Evolutionary conservation across 2,888 invertebrate species (phyloP).

Genomic region (Hypomecis punctinalis): DNA sequence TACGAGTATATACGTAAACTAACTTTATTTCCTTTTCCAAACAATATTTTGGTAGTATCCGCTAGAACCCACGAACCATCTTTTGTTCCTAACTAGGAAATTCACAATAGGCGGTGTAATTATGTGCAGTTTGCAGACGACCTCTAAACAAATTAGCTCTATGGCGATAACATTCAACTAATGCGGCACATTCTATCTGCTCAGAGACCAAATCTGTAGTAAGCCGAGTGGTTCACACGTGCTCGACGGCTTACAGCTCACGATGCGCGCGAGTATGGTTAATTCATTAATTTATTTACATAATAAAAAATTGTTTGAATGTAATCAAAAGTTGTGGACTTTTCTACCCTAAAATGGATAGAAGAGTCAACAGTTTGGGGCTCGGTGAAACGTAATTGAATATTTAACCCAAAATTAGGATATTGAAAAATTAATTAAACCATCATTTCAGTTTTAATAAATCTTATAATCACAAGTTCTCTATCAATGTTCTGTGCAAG

Average conservation of each 20-base stretch:
- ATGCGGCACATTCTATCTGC: constrained; percentile 19
- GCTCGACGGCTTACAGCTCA: constrained; percentile 7
- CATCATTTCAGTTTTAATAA: no score
- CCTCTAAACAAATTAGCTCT: constrained; percentile 22
- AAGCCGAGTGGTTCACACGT: constrained; percentile 15
- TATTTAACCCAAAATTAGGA: no score
- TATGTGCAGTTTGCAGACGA: constrained; percentile 17
- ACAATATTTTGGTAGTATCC: constrained; percentile 7
- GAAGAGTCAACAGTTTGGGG: no score
- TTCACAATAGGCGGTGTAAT: constrained; percentile 17
- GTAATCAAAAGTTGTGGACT: no score
- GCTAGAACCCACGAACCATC: constrained; percentile 9
- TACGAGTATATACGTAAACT: neutral
- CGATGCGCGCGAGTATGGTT: neutral
- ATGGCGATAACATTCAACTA: constrained; percentile 18
- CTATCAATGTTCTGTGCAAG: no score
- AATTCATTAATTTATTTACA: neutral
- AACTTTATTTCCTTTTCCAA: constrained; percentile 8
- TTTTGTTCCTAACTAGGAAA: constrained; percentile 22
- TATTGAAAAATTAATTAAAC: no score
- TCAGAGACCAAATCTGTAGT: constrained; percentile 21
- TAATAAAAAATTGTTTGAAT: no score
- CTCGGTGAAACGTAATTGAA: no score
- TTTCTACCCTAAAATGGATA: no score
- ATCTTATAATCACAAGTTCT: no score